Evolutionary conservation across 2,888 invertebrate species (phyloP).

Genomic region (Geophilus truncorum): DNA sequence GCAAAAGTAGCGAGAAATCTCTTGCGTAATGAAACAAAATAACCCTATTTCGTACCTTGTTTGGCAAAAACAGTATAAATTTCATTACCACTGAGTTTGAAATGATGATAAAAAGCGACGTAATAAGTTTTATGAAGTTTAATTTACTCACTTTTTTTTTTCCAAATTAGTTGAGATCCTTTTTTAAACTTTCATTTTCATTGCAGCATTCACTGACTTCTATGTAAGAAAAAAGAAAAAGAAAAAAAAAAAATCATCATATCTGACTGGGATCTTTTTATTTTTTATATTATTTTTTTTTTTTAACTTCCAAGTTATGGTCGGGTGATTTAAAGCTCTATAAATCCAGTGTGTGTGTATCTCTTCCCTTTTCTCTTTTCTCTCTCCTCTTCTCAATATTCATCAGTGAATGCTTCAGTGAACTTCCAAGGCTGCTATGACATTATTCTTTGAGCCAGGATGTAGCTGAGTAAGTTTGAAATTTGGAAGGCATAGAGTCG

Average conservation of each 20-base stretch:
- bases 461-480: neutral
- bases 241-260: neutral
- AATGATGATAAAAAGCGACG: too few species aligned
- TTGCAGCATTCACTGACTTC: too few species aligned
- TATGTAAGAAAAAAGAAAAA: too few species aligned
- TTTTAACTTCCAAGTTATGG: neutral
- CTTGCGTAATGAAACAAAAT: too few species aligned
- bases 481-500: neutral
- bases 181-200: neutral
- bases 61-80: too few species aligned
- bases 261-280: neutral
- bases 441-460: conserved; percentile 10
- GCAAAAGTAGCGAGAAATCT: too few species aligned
- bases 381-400: neutral
- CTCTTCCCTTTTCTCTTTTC: neutral
- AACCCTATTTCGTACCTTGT: too few species aligned
- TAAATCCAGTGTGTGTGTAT: neutral
- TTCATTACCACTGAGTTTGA: too few species aligned
- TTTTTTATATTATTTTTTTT: too few species aligned
- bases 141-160: too few species aligned
- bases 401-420: neutral
- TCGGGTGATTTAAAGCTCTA: conserved; percentile 10
- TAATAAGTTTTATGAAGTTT: too few species aligned
- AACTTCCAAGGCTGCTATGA: conserved; percentile 4
- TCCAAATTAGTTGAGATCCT: neutral